Evolutionary conservation across 2,797 vertebrate species (phyloP).

Genomic region (Gallirallus australis): DNA sequence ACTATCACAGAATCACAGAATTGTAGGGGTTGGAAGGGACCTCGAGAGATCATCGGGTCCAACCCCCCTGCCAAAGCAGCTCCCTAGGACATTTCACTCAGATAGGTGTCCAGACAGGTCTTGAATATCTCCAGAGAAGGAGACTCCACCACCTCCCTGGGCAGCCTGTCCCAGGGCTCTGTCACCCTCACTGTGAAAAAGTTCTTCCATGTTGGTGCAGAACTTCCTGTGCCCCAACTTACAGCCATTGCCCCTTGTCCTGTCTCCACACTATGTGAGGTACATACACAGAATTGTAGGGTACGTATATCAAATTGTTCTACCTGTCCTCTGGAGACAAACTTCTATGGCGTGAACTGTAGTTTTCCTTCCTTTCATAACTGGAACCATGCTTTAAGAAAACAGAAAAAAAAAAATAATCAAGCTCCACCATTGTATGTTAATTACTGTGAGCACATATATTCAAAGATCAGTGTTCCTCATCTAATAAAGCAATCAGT

Average conservation of each 20-base stretch:
- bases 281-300: neutral
- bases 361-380: conserved; percentile 74
- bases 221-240: too few relatives aligned
- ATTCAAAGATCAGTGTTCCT: neutral
- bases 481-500: neutral
- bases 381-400: conserved; percentile 75
- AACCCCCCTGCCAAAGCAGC: too few relatives aligned
- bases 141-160: too few relatives aligned
- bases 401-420: neutral
- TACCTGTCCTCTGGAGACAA: conserved; percentile 84
- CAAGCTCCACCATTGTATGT: neutral
- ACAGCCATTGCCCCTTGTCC: too few relatives aligned
- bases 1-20: neutral
- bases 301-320: neutral
- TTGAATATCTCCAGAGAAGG: too few relatives aligned
- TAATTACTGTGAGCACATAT: neutral
- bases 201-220: too few relatives aligned
- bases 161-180: too few relatives aligned
- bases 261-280: neutral
- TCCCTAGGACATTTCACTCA: too few relatives aligned
- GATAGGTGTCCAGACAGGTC: too few relatives aligned
- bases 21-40: neutral
- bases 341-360: conserved; percentile 69
- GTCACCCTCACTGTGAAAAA: too few relatives aligned
- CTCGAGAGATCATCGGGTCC: too few relatives aligned